Evolutionary conservation across 1,140 invertebrate genomes (phyloP), one percentile per base, ranked within the genome.

Genomic region (Helicoverpa armigera): DNA sequence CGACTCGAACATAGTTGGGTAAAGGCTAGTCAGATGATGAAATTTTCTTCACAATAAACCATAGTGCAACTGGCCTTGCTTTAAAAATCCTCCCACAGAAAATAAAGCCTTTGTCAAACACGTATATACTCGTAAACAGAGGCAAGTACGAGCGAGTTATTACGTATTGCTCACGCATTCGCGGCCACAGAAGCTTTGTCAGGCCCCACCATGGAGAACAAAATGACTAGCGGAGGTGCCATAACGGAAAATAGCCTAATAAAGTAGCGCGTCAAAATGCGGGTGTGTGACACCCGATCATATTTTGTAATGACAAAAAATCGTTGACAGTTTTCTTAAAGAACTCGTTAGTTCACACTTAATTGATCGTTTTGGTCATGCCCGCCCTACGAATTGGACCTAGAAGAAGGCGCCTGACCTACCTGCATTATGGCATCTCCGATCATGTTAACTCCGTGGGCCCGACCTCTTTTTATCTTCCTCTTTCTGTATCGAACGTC

Each of bases 101-200:
- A 61, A 73, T 61, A 76, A 75, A 60, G 14, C 43, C 31, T 67
- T 78, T 60, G 54, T 18, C 12, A 29, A 78, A 65, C 61, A 65
- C 61, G 35, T 53, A 54, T 16, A 54, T 50, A 65, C 16, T 16
- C 16, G 48, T 7, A 16, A 3, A 23, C 23, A 50, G 23, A 67
- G 54, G 43, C 51, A 43, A 43, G 31, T 53, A 31, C 5, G 50
- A 48, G n/a, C 18, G 29, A 35, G 61, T 70, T 79, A 60, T 79
- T 79, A 79, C 78, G 67, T 72, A 69, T 79, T 79, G 43, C 67
- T 79, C 67, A 65, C 69, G 53, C 75, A 78, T 54, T 78, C 35
- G 74, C 56, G 74, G 23, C 74, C 56, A 50, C 73, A 14, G 12
- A 31, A 31, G 48, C 53, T 73, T 75, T 77, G 78, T 75, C 51